These are phyloP conservation scores for Sphyrna mokarran DNA, from an alignment of 2,113 vertebrate genomes.

Conservation along the genomic window DNA sequence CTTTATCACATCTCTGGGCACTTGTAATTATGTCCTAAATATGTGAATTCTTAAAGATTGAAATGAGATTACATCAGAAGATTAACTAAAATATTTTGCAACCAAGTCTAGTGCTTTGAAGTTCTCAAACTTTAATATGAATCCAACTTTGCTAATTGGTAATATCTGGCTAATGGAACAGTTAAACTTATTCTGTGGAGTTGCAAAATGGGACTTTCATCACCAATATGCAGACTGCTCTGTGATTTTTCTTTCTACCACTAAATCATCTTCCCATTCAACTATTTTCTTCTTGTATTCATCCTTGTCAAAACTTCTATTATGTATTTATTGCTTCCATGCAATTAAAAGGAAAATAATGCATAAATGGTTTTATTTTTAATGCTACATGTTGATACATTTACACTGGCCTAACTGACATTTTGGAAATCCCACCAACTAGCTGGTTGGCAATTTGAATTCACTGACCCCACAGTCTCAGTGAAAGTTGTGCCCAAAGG, in stretches of 20 bases:
- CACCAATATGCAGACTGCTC: background rate
- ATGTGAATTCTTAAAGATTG: no score
- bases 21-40: no score
- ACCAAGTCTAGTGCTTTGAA: background rate
- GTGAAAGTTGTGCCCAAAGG: background rate
- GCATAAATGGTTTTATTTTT: background rate
- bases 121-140: background rate
- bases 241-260: no score
- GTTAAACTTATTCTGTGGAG: background rate
- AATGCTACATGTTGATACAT: background rate
- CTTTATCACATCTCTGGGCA: no score
- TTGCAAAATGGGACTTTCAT: background rate
- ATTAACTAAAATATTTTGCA: background rate
- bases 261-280: no score
- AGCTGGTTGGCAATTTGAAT: background rate
- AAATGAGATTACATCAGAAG: background rate
- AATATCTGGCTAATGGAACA: background rate
- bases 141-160: background rate
- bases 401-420: background rate
- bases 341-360: no score
- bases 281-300: no score
- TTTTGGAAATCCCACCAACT: background rate
- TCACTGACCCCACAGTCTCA: background rate
- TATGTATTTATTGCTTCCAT: background rate
- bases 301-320: background rate